Conservation (phyloP, 2,888 invertebrate species). For the Ceriagrion tenellum region DNA sequence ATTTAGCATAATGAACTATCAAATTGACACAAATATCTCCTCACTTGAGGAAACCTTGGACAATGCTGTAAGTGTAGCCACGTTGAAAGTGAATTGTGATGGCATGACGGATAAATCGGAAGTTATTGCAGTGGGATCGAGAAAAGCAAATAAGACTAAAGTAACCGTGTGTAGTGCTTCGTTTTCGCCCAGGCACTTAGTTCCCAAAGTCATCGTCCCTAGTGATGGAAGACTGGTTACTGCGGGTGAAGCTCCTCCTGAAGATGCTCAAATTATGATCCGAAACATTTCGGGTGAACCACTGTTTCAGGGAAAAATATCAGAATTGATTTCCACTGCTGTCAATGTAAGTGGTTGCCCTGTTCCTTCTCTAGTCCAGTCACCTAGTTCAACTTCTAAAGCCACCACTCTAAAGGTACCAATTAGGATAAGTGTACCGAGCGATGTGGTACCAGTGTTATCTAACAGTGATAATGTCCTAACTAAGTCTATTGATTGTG, state of each 20-base stretch:
- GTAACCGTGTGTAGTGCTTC: not conserved
- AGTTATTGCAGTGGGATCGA: not conserved
- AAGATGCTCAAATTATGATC: slow-evolving; percentile 57
- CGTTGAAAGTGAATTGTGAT: slow-evolving; percentile 19
- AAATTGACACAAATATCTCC: slow-evolving; percentile 31
- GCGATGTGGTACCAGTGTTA: not conserved
- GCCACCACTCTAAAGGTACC: not conserved
- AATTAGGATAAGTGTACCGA: not conserved
- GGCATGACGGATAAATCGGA: slow-evolving; percentile 23
- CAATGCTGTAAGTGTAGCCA: slow-evolving; percentile 32
- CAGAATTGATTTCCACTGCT: slow-evolving; percentile 23
- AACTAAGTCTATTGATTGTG: not conserved
- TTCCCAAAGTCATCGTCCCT: slow-evolving; percentile 6
- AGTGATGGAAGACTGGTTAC: slow-evolving; percentile 43
- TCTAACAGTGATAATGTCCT: not conserved
- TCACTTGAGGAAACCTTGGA: slow-evolving; percentile 40
- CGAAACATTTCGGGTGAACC: slow-evolving; percentile 47
- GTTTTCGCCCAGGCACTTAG: not conserved
- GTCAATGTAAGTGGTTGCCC: slow-evolving; percentile 4
- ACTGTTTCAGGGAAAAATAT: slow-evolving; percentile 57
- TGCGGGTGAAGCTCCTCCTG: not conserved
- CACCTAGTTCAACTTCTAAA: not conserved
- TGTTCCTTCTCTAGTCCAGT: slow-evolving; percentile 56
- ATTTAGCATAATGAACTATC: slow-evolving; percentile 54
- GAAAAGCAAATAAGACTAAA: slow-evolving; percentile 24